phyloP scores from a whole-genome alignment of 2,797 vertebrate species.

The Anabas testudineus region DNA sequence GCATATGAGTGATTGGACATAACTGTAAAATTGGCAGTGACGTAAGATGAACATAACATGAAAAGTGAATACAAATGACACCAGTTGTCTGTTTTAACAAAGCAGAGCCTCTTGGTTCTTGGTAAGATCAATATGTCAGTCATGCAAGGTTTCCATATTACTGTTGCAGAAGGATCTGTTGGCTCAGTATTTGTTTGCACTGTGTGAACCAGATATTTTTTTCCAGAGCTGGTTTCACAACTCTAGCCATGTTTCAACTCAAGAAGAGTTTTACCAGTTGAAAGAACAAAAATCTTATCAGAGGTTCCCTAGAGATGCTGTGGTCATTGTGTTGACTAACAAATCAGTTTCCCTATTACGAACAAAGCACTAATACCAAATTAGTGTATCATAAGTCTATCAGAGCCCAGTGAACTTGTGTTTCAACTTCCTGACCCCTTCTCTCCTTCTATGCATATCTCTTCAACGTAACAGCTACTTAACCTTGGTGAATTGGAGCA shows the following conservation, averaged over 20 bases:
- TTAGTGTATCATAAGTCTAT: background rate
- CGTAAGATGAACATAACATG: too few species aligned
- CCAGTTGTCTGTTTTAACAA: background rate
- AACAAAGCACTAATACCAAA: background rate
- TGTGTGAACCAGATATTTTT: constrained; percentile 24
- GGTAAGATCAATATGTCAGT: constrained; percentile 33
- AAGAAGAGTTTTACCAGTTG: background rate
- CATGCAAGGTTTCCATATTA: constrained; percentile 44
- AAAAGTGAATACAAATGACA: background rate
- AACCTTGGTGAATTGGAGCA: constrained; percentile 21
- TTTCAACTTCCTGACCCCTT: constrained; percentile 24
- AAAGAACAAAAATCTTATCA: background rate
- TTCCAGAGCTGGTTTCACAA: constrained; percentile 38
- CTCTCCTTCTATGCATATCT: constrained; percentile 6
- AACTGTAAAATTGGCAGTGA: background rate
- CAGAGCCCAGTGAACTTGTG: constrained; percentile 5
- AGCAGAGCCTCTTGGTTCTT: constrained; percentile 8
- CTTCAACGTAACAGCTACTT: constrained; percentile 9
- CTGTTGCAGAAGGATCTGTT: constrained; percentile 25
- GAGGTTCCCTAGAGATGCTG: background rate
- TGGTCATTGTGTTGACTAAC: background rate
- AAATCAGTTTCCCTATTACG: background rate
- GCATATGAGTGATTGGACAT: background rate
- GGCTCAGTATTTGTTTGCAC: constrained; percentile 74
- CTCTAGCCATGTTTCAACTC: constrained; percentile 20